Evolutionary conservation across 2,888 invertebrate species (phyloP).

Genomic region (Drosophila recens): DNA sequence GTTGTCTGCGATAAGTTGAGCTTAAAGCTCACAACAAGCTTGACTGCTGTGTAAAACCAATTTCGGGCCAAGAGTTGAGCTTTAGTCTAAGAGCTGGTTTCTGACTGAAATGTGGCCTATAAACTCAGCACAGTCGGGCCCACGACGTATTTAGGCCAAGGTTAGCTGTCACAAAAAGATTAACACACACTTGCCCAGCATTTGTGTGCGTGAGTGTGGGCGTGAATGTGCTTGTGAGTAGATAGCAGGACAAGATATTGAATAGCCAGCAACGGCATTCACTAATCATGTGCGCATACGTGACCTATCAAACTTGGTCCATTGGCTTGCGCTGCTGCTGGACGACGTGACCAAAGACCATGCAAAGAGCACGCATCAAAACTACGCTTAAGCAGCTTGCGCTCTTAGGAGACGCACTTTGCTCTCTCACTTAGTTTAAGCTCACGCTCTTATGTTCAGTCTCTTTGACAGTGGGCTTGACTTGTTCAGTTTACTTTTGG

Average conservation of each 20-base stretch:
- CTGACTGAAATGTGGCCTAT: slow-evolving; percentile 7
- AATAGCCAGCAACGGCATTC: slow-evolving; percentile 28
- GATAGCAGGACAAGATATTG: slow-evolving; percentile 71
- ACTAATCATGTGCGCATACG: slow-evolving; percentile 68
- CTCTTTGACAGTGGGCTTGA: slow-evolving; percentile 28
- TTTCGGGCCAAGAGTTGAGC: slow-evolving; percentile 8
- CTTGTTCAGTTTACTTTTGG: slow-evolving; percentile 41
- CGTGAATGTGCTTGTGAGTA: slow-evolving; percentile 16
- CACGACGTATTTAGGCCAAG: slow-evolving; percentile 65
- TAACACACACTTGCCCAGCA: slow-evolving; percentile 39
- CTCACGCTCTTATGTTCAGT: slow-evolving; percentile 4
- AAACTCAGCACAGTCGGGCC: slow-evolving; percentile 24
- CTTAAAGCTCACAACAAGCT: slow-evolving; percentile 22
- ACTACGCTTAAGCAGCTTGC: slow-evolving; percentile 11
- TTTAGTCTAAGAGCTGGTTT: slow-evolving; percentile 31
- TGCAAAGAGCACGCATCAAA: slow-evolving; percentile 24
- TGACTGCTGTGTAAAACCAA: neutral
- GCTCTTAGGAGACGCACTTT: slow-evolving; percentile 47
- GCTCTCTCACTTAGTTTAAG: slow-evolving; percentile 7
- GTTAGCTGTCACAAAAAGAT: slow-evolving; percentile 61
- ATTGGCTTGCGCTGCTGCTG: slow-evolving; percentile 30
- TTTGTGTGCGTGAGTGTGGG: neutral
- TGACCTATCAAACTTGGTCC: slow-evolving; percentile 64
- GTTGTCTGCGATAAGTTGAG: slow-evolving; percentile 36
- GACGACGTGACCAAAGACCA: slow-evolving; percentile 71